phyloP scores from a whole-genome alignment of 1,140 invertebrate species.

The Drosophila ironensis region DNA sequence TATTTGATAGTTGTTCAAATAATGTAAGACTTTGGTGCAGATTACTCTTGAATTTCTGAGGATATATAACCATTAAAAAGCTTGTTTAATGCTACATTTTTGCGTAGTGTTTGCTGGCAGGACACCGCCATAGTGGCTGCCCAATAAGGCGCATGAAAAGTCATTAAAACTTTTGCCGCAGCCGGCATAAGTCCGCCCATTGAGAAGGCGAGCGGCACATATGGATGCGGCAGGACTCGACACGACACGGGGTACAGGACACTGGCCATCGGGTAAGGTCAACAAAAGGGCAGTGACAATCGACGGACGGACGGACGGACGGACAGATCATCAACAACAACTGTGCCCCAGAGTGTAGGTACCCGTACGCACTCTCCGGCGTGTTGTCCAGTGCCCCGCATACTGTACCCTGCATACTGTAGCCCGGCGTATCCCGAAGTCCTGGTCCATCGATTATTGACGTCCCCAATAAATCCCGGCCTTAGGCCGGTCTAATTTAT shows the following conservation, averaged over 20 bases:
- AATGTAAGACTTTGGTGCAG: too few species aligned
- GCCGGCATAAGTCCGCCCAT: conserved; percentile 24
- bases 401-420: neutral
- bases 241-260: neutral
- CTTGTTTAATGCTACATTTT: too few species aligned
- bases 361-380: neutral
- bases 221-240: neutral
- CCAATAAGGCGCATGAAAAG: conserved; percentile 68
- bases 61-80: too few species aligned
- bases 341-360: conserved; percentile 21
- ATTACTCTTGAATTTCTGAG: too few species aligned
- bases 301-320: neutral
- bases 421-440: conserved; percentile 1
- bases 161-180: conserved; percentile 72
- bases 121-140: conserved; percentile 29
- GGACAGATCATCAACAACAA: conserved; percentile 32
- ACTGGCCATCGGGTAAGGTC: conserved; percentile 42
- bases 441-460: conserved; percentile 56
- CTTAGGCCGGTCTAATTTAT: conserved; percentile 68
- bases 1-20: too few species aligned
- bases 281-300: conserved; percentile 61
- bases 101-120: neutral
- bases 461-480: conserved; percentile 59
- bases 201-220: conserved; percentile 1
- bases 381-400: neutral